phyloP scores from a whole-genome alignment of 2,888 invertebrate genomes.

The Agrotis ipsilon region DNA sequence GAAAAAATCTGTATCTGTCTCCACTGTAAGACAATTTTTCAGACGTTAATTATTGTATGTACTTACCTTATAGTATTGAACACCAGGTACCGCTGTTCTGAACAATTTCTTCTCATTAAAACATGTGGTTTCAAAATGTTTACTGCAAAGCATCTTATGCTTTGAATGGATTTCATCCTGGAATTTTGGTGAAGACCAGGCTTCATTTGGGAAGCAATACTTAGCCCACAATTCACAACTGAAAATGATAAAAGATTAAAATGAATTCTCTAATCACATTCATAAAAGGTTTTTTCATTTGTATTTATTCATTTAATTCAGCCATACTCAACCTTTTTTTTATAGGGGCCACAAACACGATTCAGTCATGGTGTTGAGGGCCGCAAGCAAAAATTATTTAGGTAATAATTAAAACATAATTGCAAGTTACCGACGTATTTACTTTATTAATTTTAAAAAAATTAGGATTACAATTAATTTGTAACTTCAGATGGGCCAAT shows the following conservation, averaged over 20 bases:
- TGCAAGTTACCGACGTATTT: no score
- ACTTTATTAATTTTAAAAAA: no score
- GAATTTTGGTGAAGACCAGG: slow-evolving; percentile 9
- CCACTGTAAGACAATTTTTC: neutral
- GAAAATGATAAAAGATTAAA: neutral
- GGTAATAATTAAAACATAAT: no score
- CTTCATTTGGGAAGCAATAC: slow-evolving; percentile 16
- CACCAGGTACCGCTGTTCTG: slow-evolving; percentile 23
- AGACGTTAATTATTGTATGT: neutral
- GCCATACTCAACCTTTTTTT: no score
- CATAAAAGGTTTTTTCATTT: neutral
- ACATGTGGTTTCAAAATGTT: slow-evolving; percentile 12
- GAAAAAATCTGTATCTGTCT: neutral
- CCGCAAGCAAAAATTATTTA: no score
- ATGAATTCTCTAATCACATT: neutral
- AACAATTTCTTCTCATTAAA: slow-evolving; percentile 8
- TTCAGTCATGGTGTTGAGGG: no score
- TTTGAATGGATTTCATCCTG: neutral
- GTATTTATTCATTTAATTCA: no score
- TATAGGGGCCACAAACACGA: no score
- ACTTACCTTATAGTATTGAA: slow-evolving; percentile 9
- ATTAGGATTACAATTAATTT: no score
- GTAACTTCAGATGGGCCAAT: no score
- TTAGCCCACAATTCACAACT: slow-evolving; percentile 32
- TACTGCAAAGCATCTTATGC: slow-evolving; percentile 17